A percentile compares a stretch with the other conserved stretches of the same genome.
Evolutionary conservation across 2,888 invertebrate species (phyloP).

Genomic region (Epirrita christyi): DNA sequence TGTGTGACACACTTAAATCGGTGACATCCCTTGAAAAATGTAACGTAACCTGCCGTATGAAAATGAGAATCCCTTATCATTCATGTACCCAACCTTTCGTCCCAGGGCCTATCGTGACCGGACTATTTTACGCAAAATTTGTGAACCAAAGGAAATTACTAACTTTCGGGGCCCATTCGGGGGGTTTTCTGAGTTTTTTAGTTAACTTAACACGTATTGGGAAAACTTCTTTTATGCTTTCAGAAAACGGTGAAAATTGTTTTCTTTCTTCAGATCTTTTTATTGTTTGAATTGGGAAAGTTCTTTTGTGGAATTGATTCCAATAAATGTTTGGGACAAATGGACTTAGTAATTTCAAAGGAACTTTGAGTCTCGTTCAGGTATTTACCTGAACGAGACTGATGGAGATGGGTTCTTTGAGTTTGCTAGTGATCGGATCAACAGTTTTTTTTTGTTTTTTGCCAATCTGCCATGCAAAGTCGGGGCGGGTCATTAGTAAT

Average conservation of each 20-base stretch:
- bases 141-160: constrained; percentile 27
- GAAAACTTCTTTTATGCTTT: constrained; percentile 27
- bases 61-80: constrained; percentile 26
- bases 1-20: not conserved
- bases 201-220: constrained; percentile 29
- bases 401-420: no score
- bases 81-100: constrained; percentile 24
- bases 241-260: constrained; percentile 28
- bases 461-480: no score
- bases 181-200: constrained; percentile 26
- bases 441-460: no score
- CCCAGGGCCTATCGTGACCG: constrained; percentile 23
- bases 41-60: not conserved
- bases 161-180: constrained; percentile 32
- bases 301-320: constrained; percentile 13
- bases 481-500: no score
- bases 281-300: constrained; percentile 22
- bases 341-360: not conserved
- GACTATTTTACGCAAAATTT: constrained; percentile 31
- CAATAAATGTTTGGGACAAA: constrained; percentile 10
- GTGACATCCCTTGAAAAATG: not conserved
- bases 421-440: no score
- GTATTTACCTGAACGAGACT: no score
- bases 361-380: no score
- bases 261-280: constrained; percentile 22